These are phyloP conservation scores for Hypocryptadius cinnamomeus DNA, from an alignment of 2,113 vertebrate genomes.

Conservation along the genomic window DNA sequence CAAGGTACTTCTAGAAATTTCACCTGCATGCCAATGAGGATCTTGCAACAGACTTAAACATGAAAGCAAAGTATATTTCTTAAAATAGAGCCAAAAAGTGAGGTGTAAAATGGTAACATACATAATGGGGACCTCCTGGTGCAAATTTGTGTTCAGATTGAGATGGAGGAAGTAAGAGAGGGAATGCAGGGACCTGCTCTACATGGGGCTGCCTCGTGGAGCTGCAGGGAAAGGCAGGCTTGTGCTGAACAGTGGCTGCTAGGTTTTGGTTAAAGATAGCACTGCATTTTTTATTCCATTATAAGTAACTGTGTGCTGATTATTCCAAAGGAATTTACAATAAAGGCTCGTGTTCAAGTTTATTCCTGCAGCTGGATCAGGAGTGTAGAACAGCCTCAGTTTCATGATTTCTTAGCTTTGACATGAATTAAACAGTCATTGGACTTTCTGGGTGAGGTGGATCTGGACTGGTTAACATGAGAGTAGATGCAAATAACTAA, in stretches of 20 bases:
- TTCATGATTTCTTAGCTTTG: neutral
- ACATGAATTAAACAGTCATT: neutral
- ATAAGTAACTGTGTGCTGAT: neutral
- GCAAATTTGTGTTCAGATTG: neutral
- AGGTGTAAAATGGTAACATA: neutral
- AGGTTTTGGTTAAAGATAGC: neutral
- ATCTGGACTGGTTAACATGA: neutral
- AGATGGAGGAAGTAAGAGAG: neutral
- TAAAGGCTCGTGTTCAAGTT: neutral
- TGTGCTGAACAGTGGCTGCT: neutral
- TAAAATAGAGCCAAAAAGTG: neutral
- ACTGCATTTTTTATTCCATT: neutral
- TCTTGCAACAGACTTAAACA: neutral
- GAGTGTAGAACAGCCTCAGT: neutral
- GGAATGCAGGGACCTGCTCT: neutral
- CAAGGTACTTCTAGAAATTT: neutral
- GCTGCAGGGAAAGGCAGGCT: neutral
- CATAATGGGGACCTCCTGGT: neutral
- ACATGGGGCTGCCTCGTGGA: too few species aligned
- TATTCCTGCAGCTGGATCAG: neutral
- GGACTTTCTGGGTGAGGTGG: neutral
- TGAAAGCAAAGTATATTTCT: neutral
- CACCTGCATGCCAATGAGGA: neutral
- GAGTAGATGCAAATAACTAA: neutral
- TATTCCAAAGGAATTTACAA: neutral